Evolutionary conservation across 2,888 invertebrate genomes (phyloP).

Genomic region (Drosophila fulvimacula): DNA sequence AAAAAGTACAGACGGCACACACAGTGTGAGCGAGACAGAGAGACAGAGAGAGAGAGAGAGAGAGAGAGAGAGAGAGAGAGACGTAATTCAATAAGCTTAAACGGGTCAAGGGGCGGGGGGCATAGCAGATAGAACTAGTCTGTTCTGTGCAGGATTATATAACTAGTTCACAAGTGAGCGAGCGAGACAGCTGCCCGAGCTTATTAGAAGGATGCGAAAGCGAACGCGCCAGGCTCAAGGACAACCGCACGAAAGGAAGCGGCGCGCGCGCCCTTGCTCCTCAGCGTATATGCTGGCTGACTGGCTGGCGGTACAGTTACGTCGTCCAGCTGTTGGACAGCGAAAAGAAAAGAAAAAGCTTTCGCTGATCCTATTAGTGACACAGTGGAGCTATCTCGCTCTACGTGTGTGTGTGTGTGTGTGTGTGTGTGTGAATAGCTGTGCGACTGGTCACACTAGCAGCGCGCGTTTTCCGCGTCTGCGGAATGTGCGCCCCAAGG

Average conservation of each 20-base stretch:
- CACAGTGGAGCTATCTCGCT: background rate
- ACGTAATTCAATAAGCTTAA: conserved; percentile 56
- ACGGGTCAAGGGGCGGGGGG: conserved; percentile 25
- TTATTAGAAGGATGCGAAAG: conserved; percentile 47
- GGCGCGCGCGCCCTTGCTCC: conserved; percentile 7
- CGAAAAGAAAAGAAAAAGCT: background rate
- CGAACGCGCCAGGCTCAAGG: conserved; percentile 60
- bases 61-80: conserved; percentile 17
- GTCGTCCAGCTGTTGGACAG: conserved; percentile 26
- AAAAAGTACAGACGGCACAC: conserved; percentile 22
- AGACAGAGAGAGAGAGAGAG: too few relatives aligned
- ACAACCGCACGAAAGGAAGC: conserved; percentile 38
- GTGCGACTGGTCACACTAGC: conserved; percentile 7
- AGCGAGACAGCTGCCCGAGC: conserved; percentile 30
- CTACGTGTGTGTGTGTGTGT: background rate
- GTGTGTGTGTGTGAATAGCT: background rate
- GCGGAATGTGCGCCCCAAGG: conserved; percentile 45
- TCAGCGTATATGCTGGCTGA: background rate
- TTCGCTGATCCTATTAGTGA: conserved; percentile 32
- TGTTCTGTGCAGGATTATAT: conserved; percentile 48
- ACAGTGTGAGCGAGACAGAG: too few relatives aligned
- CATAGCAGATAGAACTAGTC: conserved; percentile 52
- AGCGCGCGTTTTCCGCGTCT: conserved; percentile 41
- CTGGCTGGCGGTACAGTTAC: conserved; percentile 43
- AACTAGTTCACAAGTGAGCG: conserved; percentile 32